A percentile compares a stretch with the other conserved stretches of the same genome.
phyloP scores from a whole-genome alignment of 92 coral and sea anemone species.

The Virgularia gustaviana region DNA sequence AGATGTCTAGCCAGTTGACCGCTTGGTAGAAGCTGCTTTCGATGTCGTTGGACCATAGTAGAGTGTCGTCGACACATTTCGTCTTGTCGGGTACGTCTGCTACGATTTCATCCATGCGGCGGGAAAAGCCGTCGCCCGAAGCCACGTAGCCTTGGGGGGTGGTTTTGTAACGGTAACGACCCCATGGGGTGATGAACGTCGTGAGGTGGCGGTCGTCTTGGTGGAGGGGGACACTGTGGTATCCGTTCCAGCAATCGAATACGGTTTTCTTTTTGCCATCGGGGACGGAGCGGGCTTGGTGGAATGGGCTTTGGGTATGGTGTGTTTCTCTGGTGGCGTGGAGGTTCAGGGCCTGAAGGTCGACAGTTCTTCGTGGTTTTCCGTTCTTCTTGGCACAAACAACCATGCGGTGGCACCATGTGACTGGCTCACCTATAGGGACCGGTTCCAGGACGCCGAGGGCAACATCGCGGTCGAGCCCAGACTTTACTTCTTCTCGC shows the following conservation, averaged over 20 bases:
- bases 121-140: constrained; percentile 1
- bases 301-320: constrained; percentile 20
- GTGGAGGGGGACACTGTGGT: constrained; percentile 11
- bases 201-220: constrained; percentile 9
- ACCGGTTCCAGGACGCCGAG: not conserved
- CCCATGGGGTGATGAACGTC: constrained; percentile 24
- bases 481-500: not conserved
- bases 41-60: constrained; percentile 22
- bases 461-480: not conserved
- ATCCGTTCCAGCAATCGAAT: constrained; percentile 12
- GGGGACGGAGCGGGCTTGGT: constrained; percentile 22
- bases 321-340: not conserved
- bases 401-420: constrained; percentile 34
- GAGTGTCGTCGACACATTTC: constrained; percentile 38
- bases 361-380: not conserved
- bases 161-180: constrained; percentile 17
- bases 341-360: not conserved
- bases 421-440: not conserved
- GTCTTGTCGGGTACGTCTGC: constrained; percentile 37
- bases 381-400: constrained; percentile 25
- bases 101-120: constrained; percentile 1
- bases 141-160: constrained; percentile 8
- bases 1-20: constrained; percentile 55
- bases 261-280: not conserved
- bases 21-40: constrained; percentile 7